Conservation (phyloP, 1,140 invertebrate species). For the Drosophila grimshawi region DNA sequence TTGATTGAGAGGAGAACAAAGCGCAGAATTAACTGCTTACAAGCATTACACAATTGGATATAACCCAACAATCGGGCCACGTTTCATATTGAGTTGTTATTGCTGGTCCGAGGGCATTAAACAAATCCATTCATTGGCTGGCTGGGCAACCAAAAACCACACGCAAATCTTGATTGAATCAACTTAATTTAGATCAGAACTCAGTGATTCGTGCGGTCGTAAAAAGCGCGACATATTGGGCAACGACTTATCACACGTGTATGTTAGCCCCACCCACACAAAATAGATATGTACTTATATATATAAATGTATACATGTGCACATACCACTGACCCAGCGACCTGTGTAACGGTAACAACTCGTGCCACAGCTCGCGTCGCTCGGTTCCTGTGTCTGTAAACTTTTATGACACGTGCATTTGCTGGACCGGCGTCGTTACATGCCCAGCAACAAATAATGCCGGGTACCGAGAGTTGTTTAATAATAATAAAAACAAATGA, state of each 20-base stretch:
- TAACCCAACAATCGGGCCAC: constrained; percentile 65
- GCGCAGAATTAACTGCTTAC: constrained; percentile 54
- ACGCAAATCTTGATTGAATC: constrained; percentile 81
- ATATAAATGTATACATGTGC: neutral
- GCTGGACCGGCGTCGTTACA: constrained; percentile 35
- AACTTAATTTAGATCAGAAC: constrained; percentile 81
- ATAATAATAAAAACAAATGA: constrained; percentile 83
- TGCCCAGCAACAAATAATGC: constrained; percentile 64
- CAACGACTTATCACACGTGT: constrained; percentile 76
- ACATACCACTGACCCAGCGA: constrained; percentile 50
- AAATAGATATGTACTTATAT: neutral
- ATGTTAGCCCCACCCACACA: constrained; percentile 21
- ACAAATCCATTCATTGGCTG: constrained; percentile 73
- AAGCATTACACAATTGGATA: constrained; percentile 56
- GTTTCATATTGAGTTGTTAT: constrained; percentile 72
- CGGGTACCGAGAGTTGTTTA: constrained; percentile 71
- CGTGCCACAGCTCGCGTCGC: constrained; percentile 28
- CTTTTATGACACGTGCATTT: constrained; percentile 78
- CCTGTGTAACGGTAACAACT: constrained; percentile 53
- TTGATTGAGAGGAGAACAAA: constrained; percentile 22
- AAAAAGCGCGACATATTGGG: constrained; percentile 80
- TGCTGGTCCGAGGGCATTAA: constrained; percentile 62
- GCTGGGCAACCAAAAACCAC: constrained; percentile 31
- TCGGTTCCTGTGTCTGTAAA: constrained; percentile 65
- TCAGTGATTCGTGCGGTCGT: constrained; percentile 78